Evolutionary conservation across 1,140 invertebrate species (phyloP).

Genomic region (Macrocentrus cingulum): DNA sequence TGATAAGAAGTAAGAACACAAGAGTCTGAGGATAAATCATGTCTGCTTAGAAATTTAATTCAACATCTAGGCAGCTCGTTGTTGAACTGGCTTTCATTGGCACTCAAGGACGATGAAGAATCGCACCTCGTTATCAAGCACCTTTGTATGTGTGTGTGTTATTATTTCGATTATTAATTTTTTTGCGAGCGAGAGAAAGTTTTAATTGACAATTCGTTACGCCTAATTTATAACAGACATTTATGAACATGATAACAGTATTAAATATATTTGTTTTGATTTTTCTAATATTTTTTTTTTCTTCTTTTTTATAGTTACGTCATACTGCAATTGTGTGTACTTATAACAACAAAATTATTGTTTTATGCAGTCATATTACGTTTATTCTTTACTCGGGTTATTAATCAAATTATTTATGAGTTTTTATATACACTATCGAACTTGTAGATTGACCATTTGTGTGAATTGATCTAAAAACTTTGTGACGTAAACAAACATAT

Average conservation of each 20-base stretch:
- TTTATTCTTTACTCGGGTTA: not conserved
- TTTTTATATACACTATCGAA: no score
- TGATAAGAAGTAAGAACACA: not conserved
- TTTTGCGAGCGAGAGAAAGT: conserved; percentile 30
- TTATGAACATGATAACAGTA: conserved; percentile 4
- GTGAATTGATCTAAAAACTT: conserved; percentile 60
- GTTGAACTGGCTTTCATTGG: no score
- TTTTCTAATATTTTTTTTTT: conserved; percentile 7
- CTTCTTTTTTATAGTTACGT: not conserved
- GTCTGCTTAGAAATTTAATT: not conserved
- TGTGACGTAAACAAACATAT: conserved; percentile 62
- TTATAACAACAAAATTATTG: no score
- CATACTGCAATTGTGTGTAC: no score
- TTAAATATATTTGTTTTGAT: not conserved
- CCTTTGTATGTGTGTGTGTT: no score
- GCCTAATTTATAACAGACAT: not conserved
- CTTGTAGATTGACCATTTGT: no score
- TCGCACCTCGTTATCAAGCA: conserved; percentile 13
- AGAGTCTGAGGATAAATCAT: not conserved
- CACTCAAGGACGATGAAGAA: conserved; percentile 2
- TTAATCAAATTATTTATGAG: no score
- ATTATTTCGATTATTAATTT: conserved; percentile 21
- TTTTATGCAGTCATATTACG: no score
- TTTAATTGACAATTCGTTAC: conserved; percentile 36
- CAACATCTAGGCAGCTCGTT: no score